A percentile compares a stretch with the other conserved stretches of the same genome.
Conservation (phyloP, 2,113 vertebrate species). For the Leuciscus idus region DNA sequence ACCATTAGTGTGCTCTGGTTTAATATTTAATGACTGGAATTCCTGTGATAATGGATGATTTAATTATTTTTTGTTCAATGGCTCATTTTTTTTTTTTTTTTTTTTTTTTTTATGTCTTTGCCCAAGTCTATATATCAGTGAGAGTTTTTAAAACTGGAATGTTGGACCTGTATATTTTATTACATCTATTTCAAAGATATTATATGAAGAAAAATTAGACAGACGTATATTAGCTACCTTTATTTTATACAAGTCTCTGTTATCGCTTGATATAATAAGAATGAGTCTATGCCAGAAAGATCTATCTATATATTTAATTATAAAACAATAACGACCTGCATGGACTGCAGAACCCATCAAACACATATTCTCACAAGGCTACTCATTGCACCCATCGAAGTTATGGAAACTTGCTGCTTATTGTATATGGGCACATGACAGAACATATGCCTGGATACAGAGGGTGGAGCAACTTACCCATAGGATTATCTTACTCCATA, state of each 20-base stretch:
- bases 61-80: constrained; percentile 7
- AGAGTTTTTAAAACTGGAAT: background rate
- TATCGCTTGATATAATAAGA: background rate
- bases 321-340: no score
- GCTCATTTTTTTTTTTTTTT: background rate
- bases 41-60: constrained; percentile 17
- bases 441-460: background rate
- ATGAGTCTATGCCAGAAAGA: background rate
- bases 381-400: no score
- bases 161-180: background rate
- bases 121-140: background rate
- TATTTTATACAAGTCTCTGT: background rate
- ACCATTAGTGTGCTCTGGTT: background rate
- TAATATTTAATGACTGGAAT: constrained; percentile 10
- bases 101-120: background rate
- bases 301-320: no score
- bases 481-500: background rate
- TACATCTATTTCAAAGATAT: background rate
- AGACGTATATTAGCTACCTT: background rate
- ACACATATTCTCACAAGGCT: no score
- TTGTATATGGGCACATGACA: background rate
- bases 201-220: background rate
- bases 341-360: no score
- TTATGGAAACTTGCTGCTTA: background rate
- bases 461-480: background rate